These are phyloP conservation scores for Leuctra nigra DNA, from an alignment of 2,888 invertebrate species.

Conservation along the genomic window DNA sequence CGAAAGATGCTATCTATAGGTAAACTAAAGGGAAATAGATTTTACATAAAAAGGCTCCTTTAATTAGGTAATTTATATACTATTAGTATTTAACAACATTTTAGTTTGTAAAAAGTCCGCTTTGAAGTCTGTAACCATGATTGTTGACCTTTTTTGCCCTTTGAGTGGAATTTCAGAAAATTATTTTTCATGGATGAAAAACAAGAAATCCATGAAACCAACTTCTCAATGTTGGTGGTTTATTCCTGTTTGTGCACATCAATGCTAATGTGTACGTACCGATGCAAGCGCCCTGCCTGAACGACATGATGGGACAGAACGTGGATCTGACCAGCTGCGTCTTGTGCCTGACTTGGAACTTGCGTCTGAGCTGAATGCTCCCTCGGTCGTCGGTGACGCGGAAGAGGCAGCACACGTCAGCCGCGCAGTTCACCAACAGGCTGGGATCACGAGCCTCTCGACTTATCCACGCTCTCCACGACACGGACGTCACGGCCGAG, in stretches of 20 bases:
- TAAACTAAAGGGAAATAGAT: no score
- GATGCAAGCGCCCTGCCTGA: slow-evolving; percentile 72
- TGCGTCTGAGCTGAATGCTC: slow-evolving; percentile 54
- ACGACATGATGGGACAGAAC: slow-evolving; percentile 82
- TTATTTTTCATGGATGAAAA: no score
- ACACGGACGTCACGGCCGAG: slow-evolving; percentile 63
- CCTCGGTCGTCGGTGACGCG: slow-evolving; percentile 62
- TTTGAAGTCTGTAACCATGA: not conserved
- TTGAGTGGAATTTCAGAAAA: no score
- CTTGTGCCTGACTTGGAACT: slow-evolving; percentile 57
- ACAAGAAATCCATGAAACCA: no score
- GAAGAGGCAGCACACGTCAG: slow-evolving; percentile 67
- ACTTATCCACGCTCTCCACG: slow-evolving; percentile 76
- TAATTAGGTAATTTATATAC: no score
- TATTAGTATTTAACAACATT: not conserved
- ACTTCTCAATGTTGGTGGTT: no score
- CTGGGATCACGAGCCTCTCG: slow-evolving; percentile 65
- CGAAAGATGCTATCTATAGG: no score
- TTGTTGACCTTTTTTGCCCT: no score
- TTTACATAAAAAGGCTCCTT: no score
- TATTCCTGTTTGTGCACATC: no score
- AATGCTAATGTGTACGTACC: slow-evolving; percentile 44
- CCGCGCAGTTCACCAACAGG: slow-evolving; percentile 68
- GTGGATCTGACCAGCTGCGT: slow-evolving; percentile 58
- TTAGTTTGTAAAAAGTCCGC: not conserved